Conservation (phyloP, 2,113 vertebrate genomes). For the Arothron firmamentum region DNA sequence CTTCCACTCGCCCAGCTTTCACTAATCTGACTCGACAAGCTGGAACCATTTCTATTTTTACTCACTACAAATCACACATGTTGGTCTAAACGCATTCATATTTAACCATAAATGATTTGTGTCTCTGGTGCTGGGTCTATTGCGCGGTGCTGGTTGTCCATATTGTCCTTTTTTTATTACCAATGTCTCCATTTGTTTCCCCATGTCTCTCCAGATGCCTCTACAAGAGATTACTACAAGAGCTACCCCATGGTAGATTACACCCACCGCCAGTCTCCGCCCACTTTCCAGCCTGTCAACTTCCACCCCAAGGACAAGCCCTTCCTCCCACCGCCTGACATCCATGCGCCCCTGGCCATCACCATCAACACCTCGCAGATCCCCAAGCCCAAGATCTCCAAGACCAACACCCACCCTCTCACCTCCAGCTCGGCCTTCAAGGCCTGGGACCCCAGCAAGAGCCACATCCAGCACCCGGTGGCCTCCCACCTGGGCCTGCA, state of each 20-base stretch:
- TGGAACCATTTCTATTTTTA: slow-evolving; percentile 58
- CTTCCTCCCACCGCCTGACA: slow-evolving; percentile 71
- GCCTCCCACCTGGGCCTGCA: slow-evolving; percentile 62
- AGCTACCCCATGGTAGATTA: slow-evolving; percentile 78
- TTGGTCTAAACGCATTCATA: neutral
- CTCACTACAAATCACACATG: slow-evolving; percentile 26
- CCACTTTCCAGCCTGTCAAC: slow-evolving; percentile 76
- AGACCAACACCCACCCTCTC: slow-evolving; percentile 76
- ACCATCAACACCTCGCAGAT: slow-evolving; percentile 74
- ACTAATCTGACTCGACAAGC: slow-evolving; percentile 59
- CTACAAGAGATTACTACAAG: slow-evolving; percentile 82
- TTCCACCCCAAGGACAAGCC: slow-evolving; percentile 78
- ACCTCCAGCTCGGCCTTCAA: slow-evolving; percentile 75
- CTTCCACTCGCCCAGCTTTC: slow-evolving; percentile 32
- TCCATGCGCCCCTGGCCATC: slow-evolving; percentile 77
- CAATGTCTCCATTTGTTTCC: slow-evolving; percentile 11
- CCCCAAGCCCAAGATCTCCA: slow-evolving; percentile 81
- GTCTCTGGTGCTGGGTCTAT: too few relatives aligned
- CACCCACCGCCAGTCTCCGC: slow-evolving; percentile 65
- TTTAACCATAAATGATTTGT: too few relatives aligned
- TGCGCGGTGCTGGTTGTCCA: neutral
- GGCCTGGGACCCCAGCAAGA: slow-evolving; percentile 78
- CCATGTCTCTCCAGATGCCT: slow-evolving; percentile 71
- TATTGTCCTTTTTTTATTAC: too few relatives aligned
- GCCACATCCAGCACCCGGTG: slow-evolving; percentile 61